Evolutionary conservation across 1,140 invertebrate genomes (phyloP).

Genomic region (Calosoma granatense): DNA sequence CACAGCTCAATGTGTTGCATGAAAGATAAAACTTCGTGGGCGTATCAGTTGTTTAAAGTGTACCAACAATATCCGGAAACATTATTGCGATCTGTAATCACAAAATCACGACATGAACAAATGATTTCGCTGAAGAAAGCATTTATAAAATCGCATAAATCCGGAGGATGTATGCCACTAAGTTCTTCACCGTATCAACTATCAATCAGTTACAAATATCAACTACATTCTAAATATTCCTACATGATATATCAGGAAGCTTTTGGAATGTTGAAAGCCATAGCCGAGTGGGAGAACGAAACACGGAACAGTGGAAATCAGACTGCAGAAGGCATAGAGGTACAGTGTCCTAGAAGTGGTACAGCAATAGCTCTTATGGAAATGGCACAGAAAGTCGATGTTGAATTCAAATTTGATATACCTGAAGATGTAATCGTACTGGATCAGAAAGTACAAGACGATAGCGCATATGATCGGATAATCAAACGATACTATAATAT

Average conservation of each 20-base stretch:
- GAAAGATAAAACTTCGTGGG: slow-evolving; percentile 48
- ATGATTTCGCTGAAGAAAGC: slow-evolving; percentile 45
- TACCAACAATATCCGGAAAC: slow-evolving; percentile 60
- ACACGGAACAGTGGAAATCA: not conserved
- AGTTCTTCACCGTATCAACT: slow-evolving; percentile 45
- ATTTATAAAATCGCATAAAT: slow-evolving; percentile 28
- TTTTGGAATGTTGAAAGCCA: slow-evolving; percentile 27
- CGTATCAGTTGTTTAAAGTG: slow-evolving; percentile 56
- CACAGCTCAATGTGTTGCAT: slow-evolving; percentile 52
- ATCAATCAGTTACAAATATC: slow-evolving; percentile 37
- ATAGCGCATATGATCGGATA: slow-evolving; percentile 40
- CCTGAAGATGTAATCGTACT: slow-evolving; percentile 50
- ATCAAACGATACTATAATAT: slow-evolving; percentile 39
- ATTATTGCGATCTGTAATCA: slow-evolving; percentile 45
- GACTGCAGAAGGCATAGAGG: slow-evolving; percentile 13
- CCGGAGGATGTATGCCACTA: slow-evolving; percentile 39
- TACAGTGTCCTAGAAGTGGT: slow-evolving; percentile 22
- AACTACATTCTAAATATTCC: slow-evolving; percentile 42
- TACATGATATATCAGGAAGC: slow-evolving; percentile 36
- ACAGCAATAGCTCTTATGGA: slow-evolving; percentile 19
- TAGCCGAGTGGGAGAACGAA: slow-evolving; percentile 23
- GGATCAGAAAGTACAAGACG: slow-evolving; percentile 42
- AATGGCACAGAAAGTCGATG: slow-evolving; percentile 26
- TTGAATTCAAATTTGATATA: slow-evolving; percentile 42
- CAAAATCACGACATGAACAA: slow-evolving; percentile 43